These are phyloP conservation scores for Syngnathus floridae DNA, from an alignment of 2,113 vertebrate species.

Conservation along the genomic window DNA sequence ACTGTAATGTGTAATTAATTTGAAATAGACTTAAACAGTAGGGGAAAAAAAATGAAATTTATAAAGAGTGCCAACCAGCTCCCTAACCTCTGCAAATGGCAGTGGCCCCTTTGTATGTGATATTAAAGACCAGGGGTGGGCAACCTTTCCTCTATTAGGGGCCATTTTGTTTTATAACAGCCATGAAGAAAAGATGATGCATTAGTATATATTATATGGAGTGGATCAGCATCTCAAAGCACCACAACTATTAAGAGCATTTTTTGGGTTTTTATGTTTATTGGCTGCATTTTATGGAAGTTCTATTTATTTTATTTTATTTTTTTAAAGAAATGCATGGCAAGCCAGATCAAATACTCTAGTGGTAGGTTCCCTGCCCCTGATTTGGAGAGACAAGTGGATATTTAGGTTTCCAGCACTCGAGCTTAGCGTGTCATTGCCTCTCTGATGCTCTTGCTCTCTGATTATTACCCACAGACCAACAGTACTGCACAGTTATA, in stretches of 20 bases:
- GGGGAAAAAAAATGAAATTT: too few relatives aligned
- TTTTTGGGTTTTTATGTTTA: background rate
- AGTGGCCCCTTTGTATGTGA: background rate
- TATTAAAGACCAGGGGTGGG: background rate
- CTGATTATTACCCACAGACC: slow-evolving; percentile 42
- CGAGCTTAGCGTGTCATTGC: slow-evolving; percentile 50
- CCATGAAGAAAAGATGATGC: background rate
- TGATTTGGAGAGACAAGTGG: slow-evolving; percentile 1
- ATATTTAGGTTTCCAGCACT: slow-evolving; percentile 11
- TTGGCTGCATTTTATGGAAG: background rate
- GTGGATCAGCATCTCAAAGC: too few relatives aligned
- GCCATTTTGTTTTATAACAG: background rate
- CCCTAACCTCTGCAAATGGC: too few relatives aligned
- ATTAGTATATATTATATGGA: background rate
- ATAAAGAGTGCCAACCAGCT: too few relatives aligned
- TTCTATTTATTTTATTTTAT: background rate
- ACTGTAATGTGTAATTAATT: slow-evolving; percentile 7
- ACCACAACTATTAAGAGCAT: too few relatives aligned
- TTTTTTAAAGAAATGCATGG: background rate
- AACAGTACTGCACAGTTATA: slow-evolving; percentile 57
- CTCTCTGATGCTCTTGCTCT: slow-evolving; percentile 27
- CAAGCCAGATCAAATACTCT: background rate
- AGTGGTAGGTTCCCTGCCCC: background rate
- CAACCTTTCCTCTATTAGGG: background rate
- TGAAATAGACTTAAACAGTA: slow-evolving; percentile 7